phyloP scores from a whole-genome alignment of 2,797 vertebrate genomes.

The Odontamblyopus lacepedii region DNA sequence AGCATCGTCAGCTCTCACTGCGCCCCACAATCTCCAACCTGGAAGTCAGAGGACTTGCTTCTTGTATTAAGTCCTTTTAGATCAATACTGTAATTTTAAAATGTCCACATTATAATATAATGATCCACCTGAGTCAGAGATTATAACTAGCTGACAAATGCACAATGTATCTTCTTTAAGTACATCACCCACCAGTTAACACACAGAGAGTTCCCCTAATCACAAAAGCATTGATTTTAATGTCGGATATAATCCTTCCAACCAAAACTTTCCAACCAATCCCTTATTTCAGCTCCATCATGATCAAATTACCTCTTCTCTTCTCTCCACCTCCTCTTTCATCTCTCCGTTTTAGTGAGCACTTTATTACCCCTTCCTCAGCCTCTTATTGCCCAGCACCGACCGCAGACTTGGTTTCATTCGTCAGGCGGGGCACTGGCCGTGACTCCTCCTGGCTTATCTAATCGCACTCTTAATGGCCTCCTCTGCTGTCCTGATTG shows the following conservation, averaged over 20 bases:
- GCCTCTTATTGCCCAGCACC: constrained; percentile 57
- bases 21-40: no score
- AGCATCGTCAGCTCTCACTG: no score
- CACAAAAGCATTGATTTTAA: constrained; percentile 63
- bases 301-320: constrained; percentile 42
- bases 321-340: constrained; percentile 29
- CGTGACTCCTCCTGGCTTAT: constrained; percentile 59
- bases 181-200: no score
- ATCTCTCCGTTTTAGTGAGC: constrained; percentile 49
- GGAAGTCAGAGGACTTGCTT: no score
- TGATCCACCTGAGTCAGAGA: no score
- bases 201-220: no score
- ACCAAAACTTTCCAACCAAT: not conserved
- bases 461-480: constrained; percentile 69
- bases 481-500: constrained; percentile 71
- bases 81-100: no score
- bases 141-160: no score
- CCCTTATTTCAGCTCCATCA: constrained; percentile 32
- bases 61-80: no score
- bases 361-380: constrained; percentile 54
- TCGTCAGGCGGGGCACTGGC: constrained; percentile 54
- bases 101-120: no score
- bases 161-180: no score
- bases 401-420: constrained; percentile 57
- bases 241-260: not conserved